These are phyloP conservation scores for Thalpophila matura DNA, from an alignment of 2,888 invertebrate genomes.

Conservation along the genomic window DNA sequence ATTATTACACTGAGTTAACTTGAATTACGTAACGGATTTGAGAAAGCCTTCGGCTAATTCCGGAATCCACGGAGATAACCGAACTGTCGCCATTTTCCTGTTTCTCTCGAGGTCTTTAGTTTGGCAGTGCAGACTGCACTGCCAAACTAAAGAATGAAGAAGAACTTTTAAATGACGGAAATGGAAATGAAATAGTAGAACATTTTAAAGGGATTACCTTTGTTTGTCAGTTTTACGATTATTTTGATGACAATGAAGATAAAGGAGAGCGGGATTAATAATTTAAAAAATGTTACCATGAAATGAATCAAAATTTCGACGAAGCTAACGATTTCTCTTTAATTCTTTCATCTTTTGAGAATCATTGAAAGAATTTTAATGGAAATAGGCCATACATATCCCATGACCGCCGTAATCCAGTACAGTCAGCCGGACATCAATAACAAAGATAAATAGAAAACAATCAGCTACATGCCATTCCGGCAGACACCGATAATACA, in stretches of 20 bases:
- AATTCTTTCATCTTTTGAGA: slow-evolving; percentile 7
- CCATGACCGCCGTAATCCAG: slow-evolving; percentile 42
- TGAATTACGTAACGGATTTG: slow-evolving; percentile 49
- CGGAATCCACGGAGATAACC: slow-evolving; percentile 45
- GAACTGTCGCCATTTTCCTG: slow-evolving; percentile 40
- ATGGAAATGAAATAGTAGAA: slow-evolving; percentile 36
- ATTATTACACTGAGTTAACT: slow-evolving; percentile 32
- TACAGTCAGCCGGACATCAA: slow-evolving; percentile 47
- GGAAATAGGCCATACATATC: slow-evolving; percentile 50
- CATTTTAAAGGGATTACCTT: slow-evolving; percentile 7
- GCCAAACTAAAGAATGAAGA: no score
- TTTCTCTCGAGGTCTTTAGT: slow-evolving; percentile 28
- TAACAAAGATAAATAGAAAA: slow-evolving; percentile 61
- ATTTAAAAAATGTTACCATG: neutral
- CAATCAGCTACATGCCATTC: slow-evolving; percentile 57
- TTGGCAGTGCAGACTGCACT: slow-evolving; percentile 26
- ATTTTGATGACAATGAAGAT: neutral
- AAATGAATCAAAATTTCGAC: neutral
- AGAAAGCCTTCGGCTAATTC: slow-evolving; percentile 50
- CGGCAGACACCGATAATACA: slow-evolving; percentile 54
- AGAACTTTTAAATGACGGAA: slow-evolving; percentile 37
- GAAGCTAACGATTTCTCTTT: neutral
- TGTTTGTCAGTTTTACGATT: slow-evolving; percentile 11
- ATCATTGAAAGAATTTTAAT: slow-evolving; percentile 10
- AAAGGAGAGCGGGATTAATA: neutral